A percentile compares a stretch with the other conserved stretches of the same genome.
phyloP scores from a whole-genome alignment of 2,888 invertebrate genomes.

The Drosophila fungiperda region DNA sequence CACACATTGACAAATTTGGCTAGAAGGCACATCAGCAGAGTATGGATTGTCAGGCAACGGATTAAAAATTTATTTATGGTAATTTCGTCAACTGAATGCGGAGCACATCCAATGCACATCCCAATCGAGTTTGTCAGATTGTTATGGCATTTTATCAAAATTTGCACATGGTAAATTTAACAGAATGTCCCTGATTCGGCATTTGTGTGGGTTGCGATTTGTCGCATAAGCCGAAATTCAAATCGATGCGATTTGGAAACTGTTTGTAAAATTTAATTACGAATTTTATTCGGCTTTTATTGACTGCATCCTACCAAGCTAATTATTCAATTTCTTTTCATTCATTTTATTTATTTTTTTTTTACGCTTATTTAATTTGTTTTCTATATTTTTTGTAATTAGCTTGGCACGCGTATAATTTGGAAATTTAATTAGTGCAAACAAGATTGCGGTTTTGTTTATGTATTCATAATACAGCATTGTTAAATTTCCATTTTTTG shows the following conservation, averaged over 20 bases:
- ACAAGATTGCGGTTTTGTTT: conserved; percentile 68
- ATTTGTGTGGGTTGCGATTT: conserved; percentile 32
- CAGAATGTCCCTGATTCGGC: conserved; percentile 53
- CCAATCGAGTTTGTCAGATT: conserved; percentile 41
- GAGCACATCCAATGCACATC: conserved; percentile 29
- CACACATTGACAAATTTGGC: conserved; percentile 33
- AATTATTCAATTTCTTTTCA: conserved; percentile 45
- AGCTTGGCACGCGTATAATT: conserved; percentile 66
- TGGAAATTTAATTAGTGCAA: conserved; percentile 72
- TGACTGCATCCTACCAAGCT: conserved; percentile 44
- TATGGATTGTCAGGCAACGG: conserved; percentile 13
- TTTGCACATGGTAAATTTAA: conserved; percentile 68
- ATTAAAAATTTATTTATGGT: conserved; percentile 71
- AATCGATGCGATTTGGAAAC: conserved; percentile 17
- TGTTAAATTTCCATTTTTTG: conserved; percentile 18
- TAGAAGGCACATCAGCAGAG: conserved; percentile 6
- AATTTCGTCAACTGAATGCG: conserved; percentile 62
- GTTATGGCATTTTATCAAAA: conserved; percentile 55
- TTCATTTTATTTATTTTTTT: background rate
- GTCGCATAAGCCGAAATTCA: conserved; percentile 13
- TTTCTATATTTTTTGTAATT: conserved; percentile 65
- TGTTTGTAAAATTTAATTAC: conserved; percentile 60
- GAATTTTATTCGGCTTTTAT: conserved; percentile 56
- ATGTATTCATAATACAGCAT: conserved; percentile 53
- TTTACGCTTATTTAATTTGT: conserved; percentile 22